phyloP scores from a whole-genome alignment of 2,888 invertebrate species.

The Agrochola lota region DNA sequence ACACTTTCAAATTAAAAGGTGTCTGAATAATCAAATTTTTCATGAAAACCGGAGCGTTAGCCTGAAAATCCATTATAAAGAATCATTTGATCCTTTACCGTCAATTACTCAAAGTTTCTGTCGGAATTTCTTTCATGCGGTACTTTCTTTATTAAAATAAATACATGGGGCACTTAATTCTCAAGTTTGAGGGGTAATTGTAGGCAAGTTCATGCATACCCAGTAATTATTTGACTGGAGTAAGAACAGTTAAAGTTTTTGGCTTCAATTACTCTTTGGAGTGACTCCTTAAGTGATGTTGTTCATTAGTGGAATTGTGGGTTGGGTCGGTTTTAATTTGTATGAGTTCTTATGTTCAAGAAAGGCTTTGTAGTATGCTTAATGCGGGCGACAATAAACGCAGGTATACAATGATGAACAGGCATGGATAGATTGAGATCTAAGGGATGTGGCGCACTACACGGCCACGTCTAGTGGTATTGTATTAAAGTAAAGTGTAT shows the following conservation, averaged over 20 bases:
- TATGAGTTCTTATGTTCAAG: neutral
- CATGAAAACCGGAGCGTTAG: slow-evolving; percentile 33
- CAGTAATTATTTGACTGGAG: slow-evolving; percentile 68
- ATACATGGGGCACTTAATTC: slow-evolving; percentile 47
- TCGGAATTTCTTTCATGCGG: slow-evolving; percentile 29
- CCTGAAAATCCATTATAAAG: slow-evolving; percentile 57
- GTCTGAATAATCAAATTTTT: slow-evolving; percentile 49
- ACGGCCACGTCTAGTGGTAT: too few species aligned
- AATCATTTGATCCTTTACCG: slow-evolving; percentile 54
- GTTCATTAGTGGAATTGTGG: slow-evolving; percentile 75
- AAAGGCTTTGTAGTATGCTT: too few species aligned
- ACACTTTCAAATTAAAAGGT: slow-evolving; percentile 52
- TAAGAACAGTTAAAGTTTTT: slow-evolving; percentile 76
- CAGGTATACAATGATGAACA: neutral
- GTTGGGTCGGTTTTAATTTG: slow-evolving; percentile 41
- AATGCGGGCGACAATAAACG: neutral
- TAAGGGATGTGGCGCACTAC: too few species aligned
- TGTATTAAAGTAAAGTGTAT: too few species aligned
- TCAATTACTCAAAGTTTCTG: slow-evolving; percentile 59
- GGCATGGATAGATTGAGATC: neutral
- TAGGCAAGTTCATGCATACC: slow-evolving; percentile 61
- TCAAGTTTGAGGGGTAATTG: slow-evolving; percentile 44
- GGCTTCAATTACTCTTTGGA: slow-evolving; percentile 72
- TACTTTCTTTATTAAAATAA: slow-evolving; percentile 50
- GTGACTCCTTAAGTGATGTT: slow-evolving; percentile 67